Conservation (phyloP, 37 sponge, comb jelly and placozoan species). For the Oopsacas minuta region DNA sequence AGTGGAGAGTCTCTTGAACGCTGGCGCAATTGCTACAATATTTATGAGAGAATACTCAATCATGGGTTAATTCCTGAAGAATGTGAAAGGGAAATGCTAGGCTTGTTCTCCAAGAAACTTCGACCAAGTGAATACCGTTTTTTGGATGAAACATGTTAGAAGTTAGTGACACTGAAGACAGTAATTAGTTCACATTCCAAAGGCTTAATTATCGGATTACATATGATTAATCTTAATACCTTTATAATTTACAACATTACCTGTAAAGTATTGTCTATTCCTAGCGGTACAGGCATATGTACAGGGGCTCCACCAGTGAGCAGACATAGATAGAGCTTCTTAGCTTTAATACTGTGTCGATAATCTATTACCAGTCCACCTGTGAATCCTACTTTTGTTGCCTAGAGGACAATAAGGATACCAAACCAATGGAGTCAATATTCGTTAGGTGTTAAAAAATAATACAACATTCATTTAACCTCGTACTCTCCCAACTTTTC, state of each 20-base stretch:
- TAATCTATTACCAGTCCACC: slow-evolving; percentile 97
- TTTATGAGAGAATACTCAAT: neutral
- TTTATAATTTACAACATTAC: no score
- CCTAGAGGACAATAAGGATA: no score
- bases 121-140: neutral
- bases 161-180: no score
- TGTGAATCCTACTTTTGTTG: slow-evolving; percentile 93
- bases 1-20: neutral
- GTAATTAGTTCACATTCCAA: no score
- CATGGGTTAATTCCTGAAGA: neutral
- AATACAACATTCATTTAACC: no score
- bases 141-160: neutral
- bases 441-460: no score
- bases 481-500: no score
- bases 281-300: slow-evolving; percentile 38
- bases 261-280: neutral
- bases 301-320: slow-evolving; percentile 81
- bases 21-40: neutral
- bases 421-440: no score
- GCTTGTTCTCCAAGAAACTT: neutral
- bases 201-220: no score
- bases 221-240: no score
- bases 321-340: slow-evolving; percentile 93
- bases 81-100: neutral
- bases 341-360: slow-evolving; percentile 93